Evolutionary conservation across 2,797 vertebrate species (phyloP).

Genomic region (Typhlichthys subterraneus): DNA sequence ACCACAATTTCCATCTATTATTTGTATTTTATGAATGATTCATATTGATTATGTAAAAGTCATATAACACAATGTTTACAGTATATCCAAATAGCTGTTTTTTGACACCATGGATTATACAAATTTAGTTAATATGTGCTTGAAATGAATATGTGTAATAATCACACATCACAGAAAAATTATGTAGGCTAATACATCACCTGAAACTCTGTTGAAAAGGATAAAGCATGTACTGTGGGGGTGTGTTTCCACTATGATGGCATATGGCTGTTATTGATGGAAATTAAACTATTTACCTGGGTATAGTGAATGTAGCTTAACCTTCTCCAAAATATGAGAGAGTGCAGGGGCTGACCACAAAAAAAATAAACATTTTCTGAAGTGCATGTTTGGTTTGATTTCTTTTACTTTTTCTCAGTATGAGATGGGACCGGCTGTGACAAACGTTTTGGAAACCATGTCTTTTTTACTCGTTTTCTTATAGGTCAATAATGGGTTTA

Average conservation of each 20-base stretch:
- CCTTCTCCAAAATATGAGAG: slow-evolving; percentile 67
- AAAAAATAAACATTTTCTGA: slow-evolving; percentile 48
- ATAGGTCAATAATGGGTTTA: slow-evolving; percentile 40
- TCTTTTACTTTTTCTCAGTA: neutral
- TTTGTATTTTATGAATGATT: too few species aligned
- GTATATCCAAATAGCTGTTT: too few species aligned
- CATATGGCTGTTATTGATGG: slow-evolving; percentile 63
- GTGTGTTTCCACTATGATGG: slow-evolving; percentile 57
- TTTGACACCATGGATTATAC: too few species aligned
- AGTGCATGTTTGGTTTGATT: slow-evolving; percentile 55
- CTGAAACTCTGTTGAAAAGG: slow-evolving; percentile 36
- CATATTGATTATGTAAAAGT: too few species aligned
- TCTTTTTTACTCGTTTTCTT: slow-evolving; percentile 34
- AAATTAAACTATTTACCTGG: slow-evolving; percentile 50
- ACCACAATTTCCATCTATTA: too few species aligned
- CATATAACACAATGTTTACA: too few species aligned
- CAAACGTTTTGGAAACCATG: slow-evolving; percentile 12
- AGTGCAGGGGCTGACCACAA: slow-evolving; percentile 38
- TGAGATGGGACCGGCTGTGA: slow-evolving; percentile 21
- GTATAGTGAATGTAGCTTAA: slow-evolving; percentile 33
- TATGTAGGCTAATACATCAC: slow-evolving; percentile 29
- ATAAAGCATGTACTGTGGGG: slow-evolving; percentile 48
- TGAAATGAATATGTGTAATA: too few species aligned
- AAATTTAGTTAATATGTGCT: too few species aligned
- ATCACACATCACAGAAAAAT: neutral